Evolutionary conservation across 2,888 invertebrate genomes (phyloP), one percentile per base, ranked within the genome.

Genomic region (Drosophila quasianomalipes): DNA sequence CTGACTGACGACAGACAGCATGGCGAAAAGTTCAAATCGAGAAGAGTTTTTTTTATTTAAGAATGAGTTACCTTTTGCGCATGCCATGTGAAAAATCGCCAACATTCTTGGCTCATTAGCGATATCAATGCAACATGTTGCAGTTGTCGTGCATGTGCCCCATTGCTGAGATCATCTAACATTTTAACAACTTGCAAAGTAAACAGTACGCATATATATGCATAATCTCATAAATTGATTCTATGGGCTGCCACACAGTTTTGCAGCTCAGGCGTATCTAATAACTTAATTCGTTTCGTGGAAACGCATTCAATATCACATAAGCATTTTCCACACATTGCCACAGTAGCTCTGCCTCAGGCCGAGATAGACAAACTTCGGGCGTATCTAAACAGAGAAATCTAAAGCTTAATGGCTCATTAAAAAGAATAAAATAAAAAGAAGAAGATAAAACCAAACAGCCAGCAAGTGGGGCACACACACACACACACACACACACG

Each of bases 251-350:
- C 47, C 76, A 72, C 57, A 81, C 55, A 76, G 77, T 77, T 85
- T 64, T 75, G 72, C 80, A 71, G 71, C 76, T 72, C 62, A 67
- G 68, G 81, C 85, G 88, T 85, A 59, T 78, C 85, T 85, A 85
- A 85, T 88, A 90, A 88, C 88, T 90, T 85, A 88, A 85, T 90
- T 90, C 90, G 88, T 76, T 85, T 80, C 84, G 81, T 85, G 85
- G 85, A 85, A 85, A 78, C 64, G 64, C 79, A 69, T 70, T 70
- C 58, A 73, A 77, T 76, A 70, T 58, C 63, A 69, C 47, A 62
- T 31, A 67, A 55, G 76, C 53, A 64, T 80, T 76, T 71, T 76
- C 74, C 35, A 49, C 53, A 37, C 57, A 39, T 58, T 62, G 37
- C 31, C 59, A 35, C 58, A 39, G 57, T 41, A 30, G 49, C 53